Percentiles rank a stretch among this genome's conserved stretches.
Conservation (phyloP, 1,140 invertebrate genomes). For the Heliothis virescens region DNA sequence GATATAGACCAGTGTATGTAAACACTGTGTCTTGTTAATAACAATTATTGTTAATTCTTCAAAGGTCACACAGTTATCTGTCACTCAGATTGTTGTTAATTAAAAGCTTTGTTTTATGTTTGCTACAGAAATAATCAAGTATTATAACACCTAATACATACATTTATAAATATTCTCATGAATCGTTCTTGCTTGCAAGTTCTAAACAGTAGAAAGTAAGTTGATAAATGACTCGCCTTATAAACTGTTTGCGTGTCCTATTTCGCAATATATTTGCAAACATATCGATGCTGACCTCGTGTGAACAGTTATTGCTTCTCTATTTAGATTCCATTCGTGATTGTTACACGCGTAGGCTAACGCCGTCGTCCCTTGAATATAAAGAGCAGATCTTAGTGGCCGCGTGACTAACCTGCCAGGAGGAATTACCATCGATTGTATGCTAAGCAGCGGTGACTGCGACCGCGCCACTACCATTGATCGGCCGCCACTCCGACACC, state of each 20-base stretch:
- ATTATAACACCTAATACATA: slow-evolving; percentile 29
- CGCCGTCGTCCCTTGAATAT: slow-evolving; percentile 68
- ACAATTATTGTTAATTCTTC: slow-evolving; percentile 40
- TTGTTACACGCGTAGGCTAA: slow-evolving; percentile 75
- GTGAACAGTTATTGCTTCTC: slow-evolving; percentile 79
- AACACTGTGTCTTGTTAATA: slow-evolving; percentile 26
- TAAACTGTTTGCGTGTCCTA: slow-evolving; percentile 56
- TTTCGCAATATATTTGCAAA: slow-evolving; percentile 77
- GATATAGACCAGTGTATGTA: slow-evolving; percentile 13
- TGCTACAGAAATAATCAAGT: slow-evolving; percentile 4
- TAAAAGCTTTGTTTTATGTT: slow-evolving; percentile 37
- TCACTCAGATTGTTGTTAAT: slow-evolving; percentile 31
- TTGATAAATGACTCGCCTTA: slow-evolving; percentile 29
- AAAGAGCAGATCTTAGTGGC: slow-evolving; percentile 71
- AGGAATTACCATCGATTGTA: slow-evolving; percentile 83
- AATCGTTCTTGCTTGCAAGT: neutral
- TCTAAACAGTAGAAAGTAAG: slow-evolving; percentile 36
- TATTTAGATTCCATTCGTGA: slow-evolving; percentile 74
- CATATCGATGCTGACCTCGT: slow-evolving; percentile 75
- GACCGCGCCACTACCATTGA: slow-evolving; percentile 37
- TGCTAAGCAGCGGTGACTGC: slow-evolving; percentile 69
- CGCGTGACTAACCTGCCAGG: slow-evolving; percentile 79
- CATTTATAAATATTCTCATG: neutral
- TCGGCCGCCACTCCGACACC: slow-evolving; percentile 14
- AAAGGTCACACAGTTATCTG: slow-evolving; percentile 41